These are phyloP conservation scores for Trachymyrmex cornetzi DNA, from an alignment of 1,140 invertebrate species.

Conservation along the genomic window DNA sequence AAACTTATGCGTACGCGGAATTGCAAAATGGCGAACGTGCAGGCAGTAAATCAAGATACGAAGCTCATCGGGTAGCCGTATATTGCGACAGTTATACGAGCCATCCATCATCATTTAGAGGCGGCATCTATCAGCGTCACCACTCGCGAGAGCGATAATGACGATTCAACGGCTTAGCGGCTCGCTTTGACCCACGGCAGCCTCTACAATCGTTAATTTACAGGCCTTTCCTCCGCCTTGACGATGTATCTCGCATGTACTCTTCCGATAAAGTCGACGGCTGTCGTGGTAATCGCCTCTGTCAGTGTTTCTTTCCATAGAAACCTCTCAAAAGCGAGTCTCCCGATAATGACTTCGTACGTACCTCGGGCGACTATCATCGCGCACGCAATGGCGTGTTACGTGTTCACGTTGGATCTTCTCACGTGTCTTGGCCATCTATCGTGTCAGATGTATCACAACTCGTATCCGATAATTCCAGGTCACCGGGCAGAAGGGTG, in stretches of 20 bases:
- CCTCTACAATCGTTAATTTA: conserved; percentile 78
- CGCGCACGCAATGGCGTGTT: conserved; percentile 11
- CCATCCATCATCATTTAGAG: conserved; percentile 84
- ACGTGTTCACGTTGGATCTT: background rate
- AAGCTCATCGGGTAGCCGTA: conserved; percentile 79
- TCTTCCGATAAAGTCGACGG: conserved; percentile 66
- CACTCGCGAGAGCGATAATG: conserved; percentile 80
- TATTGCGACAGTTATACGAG: conserved; percentile 84
- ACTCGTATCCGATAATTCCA: conserved; percentile 27
- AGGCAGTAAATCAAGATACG: conserved; percentile 83
- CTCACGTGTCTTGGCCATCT: background rate
- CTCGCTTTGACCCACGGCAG: conserved; percentile 75
- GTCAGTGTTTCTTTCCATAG: conserved; percentile 56
- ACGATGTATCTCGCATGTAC: conserved; percentile 60
- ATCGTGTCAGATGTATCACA: conserved; percentile 27
- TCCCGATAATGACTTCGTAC: conserved; percentile 47
- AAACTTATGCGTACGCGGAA: conserved; percentile 62
- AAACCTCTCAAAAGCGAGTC: conserved; percentile 48
- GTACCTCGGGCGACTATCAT: conserved; percentile 24
- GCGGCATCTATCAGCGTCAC: conserved; percentile 79
- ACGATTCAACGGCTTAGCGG: conserved; percentile 79
- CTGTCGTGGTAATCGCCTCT: conserved; percentile 55
- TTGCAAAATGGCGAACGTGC: conserved; percentile 78
- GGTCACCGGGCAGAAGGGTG: conserved; percentile 26
- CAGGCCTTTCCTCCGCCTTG: conserved; percentile 66